Evolutionary conservation across 2,888 invertebrate genomes (phyloP).

Genomic region (Papilio gigon): DNA sequence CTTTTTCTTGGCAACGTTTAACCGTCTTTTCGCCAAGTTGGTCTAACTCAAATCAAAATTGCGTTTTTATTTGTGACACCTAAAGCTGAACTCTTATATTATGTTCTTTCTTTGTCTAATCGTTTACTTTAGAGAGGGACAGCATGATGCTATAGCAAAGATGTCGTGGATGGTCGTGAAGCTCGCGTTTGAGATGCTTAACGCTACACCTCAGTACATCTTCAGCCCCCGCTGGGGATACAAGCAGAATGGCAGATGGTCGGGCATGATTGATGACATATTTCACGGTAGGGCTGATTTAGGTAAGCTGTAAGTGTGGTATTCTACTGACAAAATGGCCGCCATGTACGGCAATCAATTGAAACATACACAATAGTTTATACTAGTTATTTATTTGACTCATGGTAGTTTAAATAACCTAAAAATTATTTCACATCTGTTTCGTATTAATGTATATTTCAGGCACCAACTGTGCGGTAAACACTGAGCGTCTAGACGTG

Average conservation of each 20-base stretch:
- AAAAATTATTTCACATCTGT: not conserved
- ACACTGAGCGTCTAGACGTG: conserved; percentile 57
- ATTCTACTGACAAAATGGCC: not conserved
- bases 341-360: not conserved
- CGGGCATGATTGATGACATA: conserved; percentile 67
- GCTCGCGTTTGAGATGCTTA: conserved; percentile 64
- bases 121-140: conserved; percentile 53
- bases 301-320: conserved; percentile 51
- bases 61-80: not conserved
- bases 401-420: no score
- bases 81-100: not conserved
- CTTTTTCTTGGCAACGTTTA: no score
- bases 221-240: conserved; percentile 67
- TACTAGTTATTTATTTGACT: not conserved
- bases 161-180: conserved; percentile 61
- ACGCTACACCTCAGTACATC: conserved; percentile 63
- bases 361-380: not conserved
- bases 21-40: no score
- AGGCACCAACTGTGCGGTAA: conserved; percentile 65
- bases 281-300: conserved; percentile 61
- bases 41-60: no score
- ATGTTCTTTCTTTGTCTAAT: not conserved
- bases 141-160: conserved; percentile 61
- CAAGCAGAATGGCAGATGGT: conserved; percentile 65
- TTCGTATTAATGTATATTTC: conserved; percentile 39